Evolutionary conservation across 2,888 invertebrate species (phyloP).

Genomic region (Nebria salina): DNA sequence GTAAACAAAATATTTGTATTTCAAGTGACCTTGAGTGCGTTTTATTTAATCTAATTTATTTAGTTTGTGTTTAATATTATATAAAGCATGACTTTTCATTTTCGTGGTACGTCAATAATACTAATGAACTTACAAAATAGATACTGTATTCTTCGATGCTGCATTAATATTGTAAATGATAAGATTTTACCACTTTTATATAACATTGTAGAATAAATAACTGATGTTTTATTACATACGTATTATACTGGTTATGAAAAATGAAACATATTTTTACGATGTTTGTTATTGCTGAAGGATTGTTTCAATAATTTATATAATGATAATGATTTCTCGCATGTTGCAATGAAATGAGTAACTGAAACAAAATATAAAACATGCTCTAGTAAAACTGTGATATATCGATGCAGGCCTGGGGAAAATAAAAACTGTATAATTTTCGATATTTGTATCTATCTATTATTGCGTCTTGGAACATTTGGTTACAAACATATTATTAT

Average conservation of each 20-base stretch:
- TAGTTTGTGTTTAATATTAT: not conserved
- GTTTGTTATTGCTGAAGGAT: conserved; percentile 40
- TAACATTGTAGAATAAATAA: conserved; percentile 43
- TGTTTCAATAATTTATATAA: conserved; percentile 36
- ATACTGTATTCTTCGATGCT: conserved; percentile 31
- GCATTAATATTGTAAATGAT: conserved; percentile 31
- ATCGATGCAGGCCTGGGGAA: conserved; percentile 44
- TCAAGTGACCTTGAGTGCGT: not conserved
- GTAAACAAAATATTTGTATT: not conserved
- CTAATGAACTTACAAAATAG: conserved; percentile 6
- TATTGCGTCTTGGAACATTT: conserved; percentile 34
- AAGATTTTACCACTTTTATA: conserved; percentile 46
- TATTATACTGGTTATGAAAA: conserved; percentile 34
- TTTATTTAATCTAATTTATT: not conserved
- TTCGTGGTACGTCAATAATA: conserved; percentile 25
- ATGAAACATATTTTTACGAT: conserved; percentile 43
- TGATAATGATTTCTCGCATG: not conserved
- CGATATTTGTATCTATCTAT: conserved; percentile 40
- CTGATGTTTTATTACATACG: conserved; percentile 30
- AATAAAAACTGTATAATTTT: conserved; percentile 43
- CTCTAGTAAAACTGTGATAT: conserved; percentile 46
- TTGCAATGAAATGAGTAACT: conserved; percentile 3
- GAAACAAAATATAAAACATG: conserved; percentile 34
- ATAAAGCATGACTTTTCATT: conserved; percentile 22
- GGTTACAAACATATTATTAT: conserved; percentile 34